Evolutionary conservation across 2,113 vertebrate species (phyloP), one percentile per base, ranked within the genome.

Genomic region (Prietella phreatophila): DNA sequence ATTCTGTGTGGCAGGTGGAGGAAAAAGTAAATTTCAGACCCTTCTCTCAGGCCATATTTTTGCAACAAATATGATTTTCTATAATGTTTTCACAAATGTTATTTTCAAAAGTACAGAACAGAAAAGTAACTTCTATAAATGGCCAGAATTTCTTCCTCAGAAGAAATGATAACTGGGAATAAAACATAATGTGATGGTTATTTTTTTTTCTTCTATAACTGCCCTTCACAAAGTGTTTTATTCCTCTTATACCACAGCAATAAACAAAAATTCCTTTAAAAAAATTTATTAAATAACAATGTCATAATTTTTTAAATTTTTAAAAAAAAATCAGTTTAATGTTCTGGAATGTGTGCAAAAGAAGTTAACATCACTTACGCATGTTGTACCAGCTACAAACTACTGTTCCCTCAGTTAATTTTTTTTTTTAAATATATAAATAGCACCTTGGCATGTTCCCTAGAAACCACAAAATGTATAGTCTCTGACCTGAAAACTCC

Each of bases 41-140:
- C 47, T 50, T 39, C 67, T 71, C 30, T 71, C 71, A 25, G 25
- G 69, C 15, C 33, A 9, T 71, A 71, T 36, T 19, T 75, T 75
- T 42, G 36, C 71, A 78, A 10, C 11, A 7, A n/a, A 50, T 78
- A 10, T 78, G n/a, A 27, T 55, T 80, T 55, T 5, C 33, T 15
- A 11, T 82, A 36, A 82, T 42, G 56, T 60, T 1, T 39, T 82
- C 10, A 25, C 30, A 58, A 56, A 22, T 81, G 3, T 22, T 61
- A 27, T 14, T 82, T 15, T 82, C 50, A 61, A 82, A 82, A 42
- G 80, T 82, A 39, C 80, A 82, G 80, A 82, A 33, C 11, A 82
- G 80, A 61, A 82, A 82, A 82, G 58, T 61, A 61, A 82, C 56
- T 61, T 14, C 13, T 25, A 39, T 39, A 14, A 82, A 60, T 5